Evolutionary conservation across 2,113 vertebrate species (phyloP).

Genomic region (Oryzias melastigma): DNA sequence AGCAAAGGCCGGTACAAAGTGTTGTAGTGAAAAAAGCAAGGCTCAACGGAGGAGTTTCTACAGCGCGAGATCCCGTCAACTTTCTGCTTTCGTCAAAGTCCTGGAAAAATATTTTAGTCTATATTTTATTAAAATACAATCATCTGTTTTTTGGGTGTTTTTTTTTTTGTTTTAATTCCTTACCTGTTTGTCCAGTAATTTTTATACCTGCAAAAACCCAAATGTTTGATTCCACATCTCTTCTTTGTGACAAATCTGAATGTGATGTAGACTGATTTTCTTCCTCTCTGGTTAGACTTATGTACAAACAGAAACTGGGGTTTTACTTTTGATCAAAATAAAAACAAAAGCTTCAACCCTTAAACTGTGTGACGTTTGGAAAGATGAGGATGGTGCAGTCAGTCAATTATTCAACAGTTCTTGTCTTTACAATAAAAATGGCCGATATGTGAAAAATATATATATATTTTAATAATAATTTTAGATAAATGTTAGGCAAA

Average conservation of each 20-base stretch:
- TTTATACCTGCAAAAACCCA: constrained; percentile 5
- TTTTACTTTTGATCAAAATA: constrained; percentile 54
- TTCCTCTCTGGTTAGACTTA: constrained; percentile 6
- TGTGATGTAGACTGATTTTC: neutral
- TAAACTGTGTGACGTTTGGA: constrained; percentile 5
- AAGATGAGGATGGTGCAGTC: neutral
- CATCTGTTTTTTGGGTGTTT: constrained; percentile 1
- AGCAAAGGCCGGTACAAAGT: constrained; percentile 99
- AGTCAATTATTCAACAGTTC: constrained; percentile 41
- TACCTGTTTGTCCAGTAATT: neutral
- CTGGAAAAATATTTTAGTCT: constrained; percentile 48
- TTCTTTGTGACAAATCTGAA: constrained; percentile 4
- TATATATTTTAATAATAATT: too few species aligned
- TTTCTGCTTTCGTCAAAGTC: constrained; percentile 16
- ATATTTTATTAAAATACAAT: constrained; percentile 45
- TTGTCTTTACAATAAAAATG: constrained; percentile 47
- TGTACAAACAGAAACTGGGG: constrained; percentile 7
- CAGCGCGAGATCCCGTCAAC: neutral
- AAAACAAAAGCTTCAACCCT: constrained; percentile 23
- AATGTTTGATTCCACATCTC: neutral
- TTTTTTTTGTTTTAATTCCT: constrained; percentile 1
- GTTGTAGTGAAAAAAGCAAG: constrained; percentile 75
- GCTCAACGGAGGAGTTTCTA: constrained; percentile 6
- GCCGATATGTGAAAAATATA: neutral
- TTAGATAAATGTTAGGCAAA: too few species aligned